Evolutionary conservation across 2,888 invertebrate species (phyloP).

Genomic region (Sarcophaga variegata): DNA sequence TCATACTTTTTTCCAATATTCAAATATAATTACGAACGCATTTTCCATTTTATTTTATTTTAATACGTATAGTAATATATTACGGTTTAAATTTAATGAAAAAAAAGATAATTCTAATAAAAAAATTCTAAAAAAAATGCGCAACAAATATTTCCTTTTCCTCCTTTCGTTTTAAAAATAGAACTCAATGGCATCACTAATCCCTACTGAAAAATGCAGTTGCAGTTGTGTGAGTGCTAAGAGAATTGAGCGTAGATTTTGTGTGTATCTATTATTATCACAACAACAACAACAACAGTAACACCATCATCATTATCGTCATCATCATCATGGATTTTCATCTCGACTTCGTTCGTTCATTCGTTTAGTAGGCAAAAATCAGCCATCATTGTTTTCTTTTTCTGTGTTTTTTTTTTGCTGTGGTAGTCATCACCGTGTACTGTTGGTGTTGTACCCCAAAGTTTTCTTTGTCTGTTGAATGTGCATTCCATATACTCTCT

Average conservation of each 20-base stretch:
- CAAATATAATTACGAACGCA: no score
- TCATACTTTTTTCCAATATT: no score
- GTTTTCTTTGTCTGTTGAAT: slow-evolving; percentile 65
- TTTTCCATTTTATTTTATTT: no score
- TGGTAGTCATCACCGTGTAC: background rate
- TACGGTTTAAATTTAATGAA: no score
- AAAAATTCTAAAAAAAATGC: no score
- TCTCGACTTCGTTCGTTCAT: slow-evolving; percentile 9
- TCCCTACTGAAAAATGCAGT: background rate
- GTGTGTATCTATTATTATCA: slow-evolving; percentile 52
- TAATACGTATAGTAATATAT: no score
- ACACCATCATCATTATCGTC: slow-evolving; percentile 13
- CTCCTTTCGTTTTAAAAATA: no score
- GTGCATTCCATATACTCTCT: slow-evolving; percentile 55
- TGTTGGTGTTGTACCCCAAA: slow-evolving; percentile 31
- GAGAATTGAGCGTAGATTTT: slow-evolving; percentile 13
- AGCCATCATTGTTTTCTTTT: slow-evolving; percentile 54
- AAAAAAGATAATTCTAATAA: no score
- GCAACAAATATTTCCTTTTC: no score
- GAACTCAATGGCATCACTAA: slow-evolving; percentile 1
- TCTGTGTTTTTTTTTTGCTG: background rate
- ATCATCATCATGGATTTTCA: slow-evolving; percentile 53
- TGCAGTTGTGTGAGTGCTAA: slow-evolving; percentile 1
- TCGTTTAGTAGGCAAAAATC: slow-evolving; percentile 52
- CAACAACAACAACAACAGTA: background rate